phyloP scores from a whole-genome alignment of 2,888 invertebrate species.

The Punctoribates punctum region DNA sequence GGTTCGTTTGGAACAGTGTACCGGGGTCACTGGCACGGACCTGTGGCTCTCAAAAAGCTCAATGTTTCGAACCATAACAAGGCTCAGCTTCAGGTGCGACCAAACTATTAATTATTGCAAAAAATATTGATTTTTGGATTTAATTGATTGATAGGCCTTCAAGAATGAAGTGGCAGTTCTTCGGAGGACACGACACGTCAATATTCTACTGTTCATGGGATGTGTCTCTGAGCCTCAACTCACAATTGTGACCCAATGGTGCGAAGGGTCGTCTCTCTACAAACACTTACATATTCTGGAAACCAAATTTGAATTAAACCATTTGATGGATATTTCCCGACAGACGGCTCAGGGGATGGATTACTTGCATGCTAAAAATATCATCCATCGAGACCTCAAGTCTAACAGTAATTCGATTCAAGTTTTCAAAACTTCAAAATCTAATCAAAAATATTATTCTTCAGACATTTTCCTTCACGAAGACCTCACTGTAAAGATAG shows the following conservation, averaged over 20 bases:
- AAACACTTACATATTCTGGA: conserved; percentile 96
- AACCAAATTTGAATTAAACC: conserved; percentile 83
- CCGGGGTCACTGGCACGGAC: conserved; percentile 96
- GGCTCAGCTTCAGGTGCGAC: conserved; percentile 65
- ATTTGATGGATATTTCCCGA: conserved; percentile 88
- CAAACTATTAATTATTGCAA: background rate
- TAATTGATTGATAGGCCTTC: conserved; percentile 67
- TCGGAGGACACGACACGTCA: conserved; percentile 77
- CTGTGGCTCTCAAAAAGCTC: conserved; percentile 94
- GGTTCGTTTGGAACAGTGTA: conserved; percentile 99
- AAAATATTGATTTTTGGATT: background rate
- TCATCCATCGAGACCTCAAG: conserved; percentile 96
- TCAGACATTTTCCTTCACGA: conserved; percentile 91
- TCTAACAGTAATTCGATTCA: conserved; percentile 67
- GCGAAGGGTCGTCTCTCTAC: conserved; percentile 94
- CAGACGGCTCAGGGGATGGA: conserved; percentile 99
- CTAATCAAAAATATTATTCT: conserved; percentile 40
- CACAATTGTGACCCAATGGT: conserved; percentile 99
- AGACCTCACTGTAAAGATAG: conserved; percentile 96
- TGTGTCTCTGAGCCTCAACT: conserved; percentile 93
- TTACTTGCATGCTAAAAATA: conserved; percentile 97
- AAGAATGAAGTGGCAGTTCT: conserved; percentile 94
- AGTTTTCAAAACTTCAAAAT: no score
- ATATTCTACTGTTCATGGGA: conserved; percentile 97
- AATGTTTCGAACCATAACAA: conserved; percentile 96